These are phyloP conservation scores for Musca domestica DNA, from an alignment of 1,140 invertebrate genomes.

Conservation along the genomic window DNA sequence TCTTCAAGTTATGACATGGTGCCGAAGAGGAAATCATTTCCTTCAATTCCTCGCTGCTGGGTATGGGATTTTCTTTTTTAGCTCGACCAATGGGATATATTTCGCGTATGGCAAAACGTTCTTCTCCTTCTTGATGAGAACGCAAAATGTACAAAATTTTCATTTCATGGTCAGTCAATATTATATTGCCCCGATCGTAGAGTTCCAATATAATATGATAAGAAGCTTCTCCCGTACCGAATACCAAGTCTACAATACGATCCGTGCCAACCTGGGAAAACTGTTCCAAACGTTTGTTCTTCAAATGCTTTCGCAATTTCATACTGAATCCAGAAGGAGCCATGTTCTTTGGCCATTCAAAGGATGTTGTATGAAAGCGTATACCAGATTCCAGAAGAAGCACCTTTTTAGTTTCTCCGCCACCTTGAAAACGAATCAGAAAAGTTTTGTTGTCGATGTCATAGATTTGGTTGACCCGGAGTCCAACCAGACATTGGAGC, in stretches of 20 bases:
- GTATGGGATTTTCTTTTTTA: conserved; percentile 58
- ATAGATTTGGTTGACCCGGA: conserved; percentile 96
- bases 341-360: conserved; percentile 98
- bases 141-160: conserved; percentile 91
- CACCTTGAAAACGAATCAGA: conserved; percentile 82
- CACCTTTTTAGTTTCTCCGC: conserved; percentile 78
- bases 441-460: conserved; percentile 97
- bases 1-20: conserved; percentile 77
- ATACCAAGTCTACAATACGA: conserved; percentile 88
- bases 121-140: conserved; percentile 90
- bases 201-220: conserved; percentile 96
- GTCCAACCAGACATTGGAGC: conserved; percentile 81
- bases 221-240: conserved; percentile 90
- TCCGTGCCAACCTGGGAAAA: conserved; percentile 85
- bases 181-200: conserved; percentile 95
- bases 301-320: conserved; percentile 98
- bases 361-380: conserved; percentile 89
- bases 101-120: conserved; percentile 88
- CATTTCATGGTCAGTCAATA: conserved; percentile 89
- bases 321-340: conserved; percentile 95
- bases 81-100: conserved; percentile 82
- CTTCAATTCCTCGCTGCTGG: conserved; percentile 49
- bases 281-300: conserved; percentile 89
- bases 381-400: conserved; percentile 93
- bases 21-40: conserved; percentile 68